Evolutionary conservation across 2,113 vertebrate species (phyloP).

Genomic region (Cnemophilus loriae): DNA sequence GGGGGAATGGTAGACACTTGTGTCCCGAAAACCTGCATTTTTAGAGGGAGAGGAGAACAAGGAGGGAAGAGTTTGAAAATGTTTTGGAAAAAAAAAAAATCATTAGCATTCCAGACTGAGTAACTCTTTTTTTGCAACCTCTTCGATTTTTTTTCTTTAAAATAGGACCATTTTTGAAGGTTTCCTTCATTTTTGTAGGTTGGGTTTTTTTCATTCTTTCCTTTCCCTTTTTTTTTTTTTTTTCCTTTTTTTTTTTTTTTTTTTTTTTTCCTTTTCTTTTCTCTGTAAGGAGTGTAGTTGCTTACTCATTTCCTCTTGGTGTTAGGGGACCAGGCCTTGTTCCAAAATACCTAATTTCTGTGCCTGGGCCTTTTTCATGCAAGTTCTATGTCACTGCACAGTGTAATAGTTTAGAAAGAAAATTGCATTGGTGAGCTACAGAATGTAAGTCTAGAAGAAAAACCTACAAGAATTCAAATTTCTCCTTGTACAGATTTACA

Average conservation of each 20-base stretch:
- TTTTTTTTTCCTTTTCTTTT: accelerated
- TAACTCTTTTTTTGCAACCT: not conserved
- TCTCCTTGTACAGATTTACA: not conserved
- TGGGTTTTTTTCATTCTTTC: accelerated
- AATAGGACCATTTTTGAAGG: not conserved
- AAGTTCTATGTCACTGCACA: not conserved
- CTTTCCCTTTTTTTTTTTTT: accelerated
- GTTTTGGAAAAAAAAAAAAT: not conserved
- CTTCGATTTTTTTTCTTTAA: not conserved
- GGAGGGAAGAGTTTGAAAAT: not conserved
- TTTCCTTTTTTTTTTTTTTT: not conserved
- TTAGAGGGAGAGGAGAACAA: not conserved
- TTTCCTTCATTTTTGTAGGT: not conserved
- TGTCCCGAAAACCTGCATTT: not conserved
- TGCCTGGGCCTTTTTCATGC: not conserved
- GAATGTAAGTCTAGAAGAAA: not conserved
- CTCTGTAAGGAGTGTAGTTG: not conserved
- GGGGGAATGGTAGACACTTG: not conserved
- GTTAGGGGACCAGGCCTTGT: not conserved
- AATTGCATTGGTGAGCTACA: not conserved
- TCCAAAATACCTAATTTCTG: not conserved
- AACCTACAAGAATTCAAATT: not conserved
- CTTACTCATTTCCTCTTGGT: not conserved
- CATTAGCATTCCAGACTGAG: not conserved
- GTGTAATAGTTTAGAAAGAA: not conserved